phyloP scores from a whole-genome alignment of 2,888 invertebrate genomes.

The Spodoptera picta region DNA sequence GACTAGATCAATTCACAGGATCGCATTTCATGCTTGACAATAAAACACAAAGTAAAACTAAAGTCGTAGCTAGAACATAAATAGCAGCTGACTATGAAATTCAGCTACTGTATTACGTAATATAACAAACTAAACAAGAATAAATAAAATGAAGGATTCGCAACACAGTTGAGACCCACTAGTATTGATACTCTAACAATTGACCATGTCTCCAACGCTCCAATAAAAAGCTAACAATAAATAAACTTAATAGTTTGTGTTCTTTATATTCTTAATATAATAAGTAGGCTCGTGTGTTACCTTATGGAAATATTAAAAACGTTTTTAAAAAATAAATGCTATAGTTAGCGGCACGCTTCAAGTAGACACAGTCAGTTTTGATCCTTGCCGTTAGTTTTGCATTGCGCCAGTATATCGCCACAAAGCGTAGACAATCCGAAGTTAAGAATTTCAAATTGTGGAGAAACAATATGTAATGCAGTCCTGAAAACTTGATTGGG shows the following conservation, averaged over 20 bases:
- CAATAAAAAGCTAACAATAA: conserved; percentile 42
- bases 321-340: conserved; percentile 62
- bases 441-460: conserved; percentile 50
- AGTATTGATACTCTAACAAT: conserved; percentile 61
- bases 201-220: conserved; percentile 58
- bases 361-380: conserved; percentile 31
- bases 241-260: conserved; percentile 45
- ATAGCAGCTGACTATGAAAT: conserved; percentile 23
- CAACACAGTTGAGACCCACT: conserved; percentile 46
- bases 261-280: conserved; percentile 34
- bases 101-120: conserved; percentile 23
- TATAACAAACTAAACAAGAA: conserved; percentile 11
- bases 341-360: conserved; percentile 41
- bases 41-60: conserved; percentile 18
- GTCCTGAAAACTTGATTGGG: conserved; percentile 28
- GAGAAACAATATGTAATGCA: conserved; percentile 11
- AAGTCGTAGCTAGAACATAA: conserved; percentile 15
- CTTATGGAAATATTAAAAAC: conserved; percentile 58
- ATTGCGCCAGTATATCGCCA: conserved; percentile 5
- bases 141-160: conserved; percentile 37
- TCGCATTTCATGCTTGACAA: conserved; percentile 57
- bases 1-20: conserved; percentile 61
- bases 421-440: conserved; percentile 30
- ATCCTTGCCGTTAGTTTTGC: conserved; percentile 3
- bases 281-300: conserved; percentile 50